A percentile compares a stretch with the other conserved stretches of the same genome.
Evolutionary conservation across 2,888 invertebrate genomes (phyloP).

Genomic region (Calameuta pallipes): DNA sequence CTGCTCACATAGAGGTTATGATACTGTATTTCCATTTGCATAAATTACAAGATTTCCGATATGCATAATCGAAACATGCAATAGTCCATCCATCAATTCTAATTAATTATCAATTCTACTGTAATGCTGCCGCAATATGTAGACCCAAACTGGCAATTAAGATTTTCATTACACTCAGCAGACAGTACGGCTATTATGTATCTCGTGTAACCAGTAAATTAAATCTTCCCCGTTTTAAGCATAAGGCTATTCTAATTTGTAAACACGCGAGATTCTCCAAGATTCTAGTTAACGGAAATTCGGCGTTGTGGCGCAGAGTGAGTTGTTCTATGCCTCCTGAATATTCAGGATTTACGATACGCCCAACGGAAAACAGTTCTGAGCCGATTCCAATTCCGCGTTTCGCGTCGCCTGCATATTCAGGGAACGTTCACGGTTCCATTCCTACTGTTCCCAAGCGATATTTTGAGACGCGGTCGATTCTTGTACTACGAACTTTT

Average conservation of each 20-base stretch:
- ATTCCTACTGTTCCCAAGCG: not conserved
- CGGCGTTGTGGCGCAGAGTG: not conserved
- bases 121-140: not conserved
- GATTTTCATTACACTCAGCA: not conserved
- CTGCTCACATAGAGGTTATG: not conserved
- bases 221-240: not conserved
- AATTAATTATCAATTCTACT: not conserved
- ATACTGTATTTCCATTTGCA: not conserved
- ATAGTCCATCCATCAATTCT: not conserved
- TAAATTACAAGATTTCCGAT: not conserved
- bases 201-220: not conserved
- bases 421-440: not conserved
- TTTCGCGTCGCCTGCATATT: not conserved
- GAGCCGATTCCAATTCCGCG: not conserved
- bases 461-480: not conserved
- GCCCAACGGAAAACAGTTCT: not conserved
- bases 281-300: not conserved
- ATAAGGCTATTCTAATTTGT: not conserved
- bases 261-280: not conserved
- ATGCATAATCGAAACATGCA: not conserved
- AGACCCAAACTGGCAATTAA: not conserved
- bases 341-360: not conserved
- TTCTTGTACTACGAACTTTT: not conserved
- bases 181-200: not conserved
- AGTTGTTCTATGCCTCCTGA: not conserved